These are phyloP conservation scores for Clarias laeviceps DNA, from an alignment of 2,797 vertebrate genomes.

Conservation along the genomic window DNA sequence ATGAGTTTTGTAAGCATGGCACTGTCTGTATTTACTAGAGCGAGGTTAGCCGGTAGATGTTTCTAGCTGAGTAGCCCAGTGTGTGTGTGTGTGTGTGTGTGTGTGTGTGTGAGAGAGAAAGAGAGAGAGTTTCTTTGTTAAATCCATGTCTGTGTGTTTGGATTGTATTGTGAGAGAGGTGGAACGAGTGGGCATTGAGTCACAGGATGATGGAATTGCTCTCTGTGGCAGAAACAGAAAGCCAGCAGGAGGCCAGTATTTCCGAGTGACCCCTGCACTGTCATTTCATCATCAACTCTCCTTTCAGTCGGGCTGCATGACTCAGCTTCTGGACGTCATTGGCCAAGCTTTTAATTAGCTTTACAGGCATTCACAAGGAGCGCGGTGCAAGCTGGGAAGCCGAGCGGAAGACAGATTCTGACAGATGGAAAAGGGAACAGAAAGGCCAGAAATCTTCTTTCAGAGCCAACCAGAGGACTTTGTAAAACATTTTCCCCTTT, in stretches of 20 bases:
- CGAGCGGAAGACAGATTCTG: conserved; percentile 70
- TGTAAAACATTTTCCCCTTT: conserved; percentile 65
- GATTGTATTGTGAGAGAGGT: conserved; percentile 1
- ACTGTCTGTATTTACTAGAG: conserved; percentile 22
- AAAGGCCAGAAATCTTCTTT: conserved; percentile 53
- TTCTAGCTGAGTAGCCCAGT: neutral
- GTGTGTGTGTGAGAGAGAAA: neutral
- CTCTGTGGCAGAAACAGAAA: conserved; percentile 30
- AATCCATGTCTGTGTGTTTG: neutral
- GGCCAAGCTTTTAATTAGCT: conserved; percentile 69
- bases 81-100: conserved; percentile 5
- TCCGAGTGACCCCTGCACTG: conserved; percentile 56
- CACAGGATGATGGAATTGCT: conserved; percentile 39
- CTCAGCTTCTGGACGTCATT: conserved; percentile 69
- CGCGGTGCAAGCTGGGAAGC: conserved; percentile 68
- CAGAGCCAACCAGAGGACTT: conserved; percentile 67
- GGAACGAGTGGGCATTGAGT: conserved; percentile 33
- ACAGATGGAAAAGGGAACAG: conserved; percentile 69
- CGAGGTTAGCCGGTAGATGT: neutral
- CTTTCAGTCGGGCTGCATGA: conserved; percentile 68
- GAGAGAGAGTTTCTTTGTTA: neutral
- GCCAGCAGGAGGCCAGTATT: conserved; percentile 29
- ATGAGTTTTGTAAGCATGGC: neutral
- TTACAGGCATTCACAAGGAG: conserved; percentile 71
- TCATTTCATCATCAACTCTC: conserved; percentile 53